phyloP scores from a whole-genome alignment of 2,113 vertebrate species.

The Ursus arctos region DNA sequence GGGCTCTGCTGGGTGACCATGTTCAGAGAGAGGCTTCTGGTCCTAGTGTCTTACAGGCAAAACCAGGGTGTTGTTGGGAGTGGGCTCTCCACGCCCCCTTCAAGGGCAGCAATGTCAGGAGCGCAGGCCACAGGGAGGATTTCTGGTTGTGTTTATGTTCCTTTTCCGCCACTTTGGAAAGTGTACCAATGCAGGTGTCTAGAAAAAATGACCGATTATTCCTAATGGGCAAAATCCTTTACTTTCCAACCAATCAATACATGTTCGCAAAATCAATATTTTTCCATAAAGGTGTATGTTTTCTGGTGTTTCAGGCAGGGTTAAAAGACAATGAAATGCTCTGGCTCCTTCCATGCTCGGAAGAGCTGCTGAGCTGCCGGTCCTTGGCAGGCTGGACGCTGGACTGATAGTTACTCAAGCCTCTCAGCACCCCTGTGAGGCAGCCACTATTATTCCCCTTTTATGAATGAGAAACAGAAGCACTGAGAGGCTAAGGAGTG shows the following conservation, averaged over 20 bases:
- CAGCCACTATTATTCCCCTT: neutral
- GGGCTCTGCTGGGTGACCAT: neutral
- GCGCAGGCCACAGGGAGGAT: neutral
- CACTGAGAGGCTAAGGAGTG: neutral
- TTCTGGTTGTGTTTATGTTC: neutral
- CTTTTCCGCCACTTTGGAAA: neutral
- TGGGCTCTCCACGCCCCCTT: neutral
- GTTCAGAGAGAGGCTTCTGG: neutral
- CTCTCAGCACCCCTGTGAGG: neutral
- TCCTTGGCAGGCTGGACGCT: neutral
- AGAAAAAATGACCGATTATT: constrained; percentile 40
- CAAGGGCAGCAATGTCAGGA: neutral
- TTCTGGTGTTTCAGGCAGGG: neutral
- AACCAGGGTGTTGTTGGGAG: neutral
- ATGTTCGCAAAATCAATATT: constrained; percentile 45
- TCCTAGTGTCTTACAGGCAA: neutral
- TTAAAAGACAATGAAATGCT: constrained; percentile 43
- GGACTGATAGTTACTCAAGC: neutral
- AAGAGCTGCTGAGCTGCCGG: neutral
- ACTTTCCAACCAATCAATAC: neutral
- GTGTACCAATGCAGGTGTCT: neutral
- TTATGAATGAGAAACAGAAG: neutral
- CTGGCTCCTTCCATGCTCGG: neutral
- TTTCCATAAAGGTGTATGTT: neutral
- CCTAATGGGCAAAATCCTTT: constrained; percentile 35